Conservation (phyloP, 2,888 invertebrate genomes). For the Parasteatoda lunata region DNA sequence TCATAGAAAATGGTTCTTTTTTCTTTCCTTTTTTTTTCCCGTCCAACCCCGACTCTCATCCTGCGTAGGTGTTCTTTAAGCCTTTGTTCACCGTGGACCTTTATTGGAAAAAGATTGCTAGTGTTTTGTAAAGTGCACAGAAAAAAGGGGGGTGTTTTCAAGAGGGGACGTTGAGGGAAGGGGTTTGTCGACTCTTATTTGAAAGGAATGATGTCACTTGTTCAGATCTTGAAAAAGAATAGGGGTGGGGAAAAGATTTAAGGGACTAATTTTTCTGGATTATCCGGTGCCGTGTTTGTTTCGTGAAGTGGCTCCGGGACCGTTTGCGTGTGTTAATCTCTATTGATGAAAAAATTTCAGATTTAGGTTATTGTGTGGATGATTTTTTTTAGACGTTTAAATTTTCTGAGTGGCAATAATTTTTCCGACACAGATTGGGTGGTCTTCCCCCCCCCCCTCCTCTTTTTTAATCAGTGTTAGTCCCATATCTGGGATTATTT, state of each 20-base stretch:
- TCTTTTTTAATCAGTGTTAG: too few species aligned
- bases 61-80: constrained; percentile 16
- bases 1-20: constrained; percentile 17
- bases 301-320: not conserved
- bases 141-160: constrained; percentile 6
- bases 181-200: not conserved
- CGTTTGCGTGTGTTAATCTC: constrained; percentile 2
- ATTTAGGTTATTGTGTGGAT: not conserved
- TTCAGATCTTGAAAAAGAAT: not conserved
- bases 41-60: not conserved
- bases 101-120: constrained; percentile 35
- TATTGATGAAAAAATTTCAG: constrained; percentile 1
- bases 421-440: too few species aligned
- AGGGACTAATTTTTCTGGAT: constrained; percentile 1
- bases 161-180: constrained; percentile 6
- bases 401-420: too few species aligned
- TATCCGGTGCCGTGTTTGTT: not conserved
- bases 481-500: too few species aligned
- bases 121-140: constrained; percentile 1
- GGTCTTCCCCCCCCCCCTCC: too few species aligned
- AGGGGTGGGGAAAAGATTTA: not conserved
- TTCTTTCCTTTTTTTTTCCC: too few species aligned
- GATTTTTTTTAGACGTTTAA: too few species aligned
- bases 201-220: not conserved
- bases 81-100: constrained; percentile 27